A percentile compares a stretch with the other conserved stretches of the same genome.
These are phyloP conservation scores for Turnix velox DNA, from an alignment of 2,113 vertebrate species.

Conservation along the genomic window DNA sequence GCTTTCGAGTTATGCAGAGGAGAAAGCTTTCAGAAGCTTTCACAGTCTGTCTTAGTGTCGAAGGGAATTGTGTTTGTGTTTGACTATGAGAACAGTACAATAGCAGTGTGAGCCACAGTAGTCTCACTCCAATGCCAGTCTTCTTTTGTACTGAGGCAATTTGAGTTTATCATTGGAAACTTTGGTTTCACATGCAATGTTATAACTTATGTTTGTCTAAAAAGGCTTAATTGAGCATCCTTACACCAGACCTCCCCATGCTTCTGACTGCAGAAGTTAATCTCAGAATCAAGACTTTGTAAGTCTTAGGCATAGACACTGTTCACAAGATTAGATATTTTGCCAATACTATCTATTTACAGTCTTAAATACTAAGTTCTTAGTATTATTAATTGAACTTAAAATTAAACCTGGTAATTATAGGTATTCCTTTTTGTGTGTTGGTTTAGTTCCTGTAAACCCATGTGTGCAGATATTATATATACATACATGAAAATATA, in stretches of 20 bases:
- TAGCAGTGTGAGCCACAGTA: background rate
- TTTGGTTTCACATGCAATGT: background rate
- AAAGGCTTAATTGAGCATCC: background rate
- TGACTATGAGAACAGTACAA: background rate
- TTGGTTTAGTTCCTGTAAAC: background rate
- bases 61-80: background rate
- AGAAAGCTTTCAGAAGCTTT: background rate
- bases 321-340: background rate
- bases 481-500: background rate
- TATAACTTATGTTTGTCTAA: background rate
- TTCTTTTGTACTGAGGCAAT: background rate
- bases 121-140: background rate
- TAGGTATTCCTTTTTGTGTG: background rate
- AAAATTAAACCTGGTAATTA: background rate
- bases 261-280: background rate
- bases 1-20: background rate
- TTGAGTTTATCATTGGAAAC: background rate
- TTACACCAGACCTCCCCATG: background rate
- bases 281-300: background rate
- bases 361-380: background rate
- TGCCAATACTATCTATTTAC: background rate
- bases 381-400: background rate
- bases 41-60: background rate
- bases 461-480: background rate
- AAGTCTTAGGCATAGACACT: background rate